Conservation (phyloP, 2,888 invertebrate genomes). For the Luperina nickerlii region DNA sequence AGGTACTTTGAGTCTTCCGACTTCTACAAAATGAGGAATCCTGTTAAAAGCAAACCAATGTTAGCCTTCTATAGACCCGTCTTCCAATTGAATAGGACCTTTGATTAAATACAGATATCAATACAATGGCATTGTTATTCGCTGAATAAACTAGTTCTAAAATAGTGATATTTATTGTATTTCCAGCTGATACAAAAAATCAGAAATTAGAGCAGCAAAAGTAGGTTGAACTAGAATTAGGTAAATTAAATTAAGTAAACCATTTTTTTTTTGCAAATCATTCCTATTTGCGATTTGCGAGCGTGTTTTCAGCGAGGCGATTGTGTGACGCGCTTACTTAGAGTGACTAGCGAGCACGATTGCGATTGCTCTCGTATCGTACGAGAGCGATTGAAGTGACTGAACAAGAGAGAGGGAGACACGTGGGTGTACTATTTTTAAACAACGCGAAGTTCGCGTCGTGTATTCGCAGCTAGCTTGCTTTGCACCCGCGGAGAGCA, state of each 20-base stretch:
- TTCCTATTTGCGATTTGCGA: not conserved
- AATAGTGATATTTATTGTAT: not conserved
- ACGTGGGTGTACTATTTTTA: not conserved
- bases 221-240: not conserved
- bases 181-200: not conserved
- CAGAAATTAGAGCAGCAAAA: not conserved
- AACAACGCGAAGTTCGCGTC: not conserved
- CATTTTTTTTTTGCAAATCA: not conserved
- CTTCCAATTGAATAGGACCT: conserved; percentile 8
- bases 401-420: not conserved
- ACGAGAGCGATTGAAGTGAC: not conserved
- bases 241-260: too few relatives aligned
- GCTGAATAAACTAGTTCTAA: not conserved
- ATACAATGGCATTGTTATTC: conserved; percentile 3
- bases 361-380: too few relatives aligned
- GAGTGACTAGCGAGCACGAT: not conserved
- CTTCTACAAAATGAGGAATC: conserved; percentile 18
- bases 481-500: not conserved
- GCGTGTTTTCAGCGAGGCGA: too few relatives aligned
- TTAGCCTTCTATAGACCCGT: conserved; percentile 7
- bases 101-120: conserved; percentile 9
- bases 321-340: not conserved
- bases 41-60: conserved; percentile 47
- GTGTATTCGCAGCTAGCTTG: not conserved
- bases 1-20: not conserved